Percentiles rank a stretch among this genome's conserved stretches.
phyloP scores from a whole-genome alignment of 2,797 vertebrate genomes.

The Intellagama lesueurii region DNA sequence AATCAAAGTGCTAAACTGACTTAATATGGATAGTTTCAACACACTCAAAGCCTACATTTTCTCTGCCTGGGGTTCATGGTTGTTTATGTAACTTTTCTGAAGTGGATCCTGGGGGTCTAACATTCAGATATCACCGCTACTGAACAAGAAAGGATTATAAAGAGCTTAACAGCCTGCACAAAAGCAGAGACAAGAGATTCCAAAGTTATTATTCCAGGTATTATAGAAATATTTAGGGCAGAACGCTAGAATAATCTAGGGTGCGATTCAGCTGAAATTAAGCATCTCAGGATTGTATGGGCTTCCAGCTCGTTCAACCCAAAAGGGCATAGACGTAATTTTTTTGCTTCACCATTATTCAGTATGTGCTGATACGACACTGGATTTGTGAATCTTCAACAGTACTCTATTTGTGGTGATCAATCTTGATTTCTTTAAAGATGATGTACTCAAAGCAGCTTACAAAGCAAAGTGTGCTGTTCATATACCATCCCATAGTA shows the following conservation, averaged over 20 bases:
- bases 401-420: background rate
- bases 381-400: background rate
- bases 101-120: conserved; percentile 75
- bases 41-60: conserved; percentile 82
- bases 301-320: background rate
- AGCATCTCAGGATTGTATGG: background rate
- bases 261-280: background rate
- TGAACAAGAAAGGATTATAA: conserved; percentile 72
- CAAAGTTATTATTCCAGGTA: background rate
- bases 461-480: too few relatives aligned
- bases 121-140: conserved; percentile 67
- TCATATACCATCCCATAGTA: too few relatives aligned
- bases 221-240: too few relatives aligned
- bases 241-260: too few relatives aligned
- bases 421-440: too few relatives aligned
- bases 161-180: conserved; percentile 49
- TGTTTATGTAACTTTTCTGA: conserved; percentile 83
- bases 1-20: conserved; percentile 97
- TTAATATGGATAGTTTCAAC: conserved; percentile 87
- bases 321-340: too few relatives aligned
- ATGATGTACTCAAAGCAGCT: too few relatives aligned
- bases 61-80: conserved; percentile 73
- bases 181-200: conserved; percentile 4
- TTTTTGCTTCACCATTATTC: background rate
- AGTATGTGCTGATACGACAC: background rate